Evolutionary conservation across 2,113 vertebrate genomes (phyloP).

Genomic region (Triplophysa tibetana): DNA sequence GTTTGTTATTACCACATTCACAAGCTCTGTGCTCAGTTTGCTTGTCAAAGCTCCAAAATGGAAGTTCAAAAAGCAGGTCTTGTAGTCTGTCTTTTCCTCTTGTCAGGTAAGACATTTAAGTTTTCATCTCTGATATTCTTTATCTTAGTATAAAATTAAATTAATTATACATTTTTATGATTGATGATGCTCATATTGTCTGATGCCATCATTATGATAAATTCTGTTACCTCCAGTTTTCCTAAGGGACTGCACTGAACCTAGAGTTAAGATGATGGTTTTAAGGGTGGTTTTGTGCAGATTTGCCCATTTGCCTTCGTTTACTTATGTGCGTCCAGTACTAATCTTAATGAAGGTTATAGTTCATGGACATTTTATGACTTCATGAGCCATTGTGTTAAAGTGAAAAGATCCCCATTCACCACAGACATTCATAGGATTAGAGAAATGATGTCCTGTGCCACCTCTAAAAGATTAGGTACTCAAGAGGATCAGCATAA

Average conservation of each 20-base stretch:
- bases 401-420: too few species aligned
- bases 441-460: too few species aligned
- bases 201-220: neutral
- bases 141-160: neutral
- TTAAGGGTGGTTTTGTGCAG: too few species aligned
- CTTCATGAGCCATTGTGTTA: too few species aligned
- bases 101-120: constrained; percentile 61
- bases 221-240: constrained; percentile 18
- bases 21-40: constrained; percentile 51
- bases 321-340: too few species aligned
- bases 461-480: too few species aligned
- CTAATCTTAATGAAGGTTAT: neutral
- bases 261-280: constrained; percentile 3
- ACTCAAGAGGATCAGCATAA: too few species aligned
- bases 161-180: neutral
- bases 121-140: neutral
- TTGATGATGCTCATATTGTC: neutral
- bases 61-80: constrained; percentile 59
- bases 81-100: constrained; percentile 62
- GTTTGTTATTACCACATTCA: constrained; percentile 59
- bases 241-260: neutral
- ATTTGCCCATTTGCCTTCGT: too few species aligned
- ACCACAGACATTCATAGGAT: too few species aligned
- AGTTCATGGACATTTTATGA: too few species aligned
- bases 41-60: constrained; percentile 64